Conservation (phyloP, 2,888 invertebrate genomes). For the Rotaria socialis region DNA sequence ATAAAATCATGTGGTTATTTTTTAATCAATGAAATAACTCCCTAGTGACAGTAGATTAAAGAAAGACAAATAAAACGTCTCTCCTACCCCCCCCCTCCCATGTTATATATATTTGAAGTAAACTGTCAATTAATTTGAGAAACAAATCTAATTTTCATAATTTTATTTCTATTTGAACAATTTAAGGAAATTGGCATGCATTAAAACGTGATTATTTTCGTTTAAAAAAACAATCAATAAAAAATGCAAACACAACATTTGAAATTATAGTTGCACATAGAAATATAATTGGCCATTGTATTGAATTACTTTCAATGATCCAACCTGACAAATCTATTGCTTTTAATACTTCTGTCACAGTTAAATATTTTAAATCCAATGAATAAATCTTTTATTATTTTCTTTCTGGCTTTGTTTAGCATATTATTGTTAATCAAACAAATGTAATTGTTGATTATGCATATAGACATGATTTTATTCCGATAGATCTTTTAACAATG, state of each 20-base stretch:
- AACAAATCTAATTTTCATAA: too few relatives aligned
- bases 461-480: conserved; percentile 26
- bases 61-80: too few relatives aligned
- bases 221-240: not conserved
- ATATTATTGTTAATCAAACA: conserved; percentile 3
- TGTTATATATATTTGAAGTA: too few relatives aligned
- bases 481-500: not conserved
- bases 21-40: too few relatives aligned
- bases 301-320: conserved; percentile 29
- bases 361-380: not conserved
- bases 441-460: conserved; percentile 15
- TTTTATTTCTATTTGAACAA: not conserved
- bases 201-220: conserved; percentile 35
- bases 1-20: too few relatives aligned
- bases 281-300: conserved; percentile 20
- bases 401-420: not conserved
- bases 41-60: too few relatives aligned
- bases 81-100: too few relatives aligned
- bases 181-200: conserved; percentile 25
- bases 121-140: too few relatives aligned
- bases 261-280: conserved; percentile 22
- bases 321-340: conserved; percentile 29
- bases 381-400: too few relatives aligned
- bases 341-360: conserved; percentile 24
- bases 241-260: not conserved